phyloP scores from a whole-genome alignment of 2,113 vertebrate species.

The Bubo scandiacus region DNA sequence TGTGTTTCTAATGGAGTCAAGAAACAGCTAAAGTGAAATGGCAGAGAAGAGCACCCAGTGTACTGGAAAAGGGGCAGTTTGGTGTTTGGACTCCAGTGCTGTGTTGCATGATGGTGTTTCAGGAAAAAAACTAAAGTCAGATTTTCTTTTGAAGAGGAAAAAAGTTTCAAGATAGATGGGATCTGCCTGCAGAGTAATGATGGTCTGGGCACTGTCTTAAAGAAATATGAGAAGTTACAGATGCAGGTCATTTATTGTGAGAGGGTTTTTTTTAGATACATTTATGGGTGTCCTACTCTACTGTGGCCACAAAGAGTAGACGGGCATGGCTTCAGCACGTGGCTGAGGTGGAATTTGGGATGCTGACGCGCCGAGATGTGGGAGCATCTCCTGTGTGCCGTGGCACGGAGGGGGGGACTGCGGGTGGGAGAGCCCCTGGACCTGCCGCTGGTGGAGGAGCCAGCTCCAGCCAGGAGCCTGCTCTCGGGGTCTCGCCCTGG shows the following conservation, averaged over 20 bases:
- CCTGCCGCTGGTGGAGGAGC: background rate
- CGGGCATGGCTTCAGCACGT: accelerated
- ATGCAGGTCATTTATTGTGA: background rate
- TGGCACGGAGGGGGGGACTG: no score
- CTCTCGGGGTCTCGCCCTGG: no score
- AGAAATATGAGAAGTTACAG: background rate
- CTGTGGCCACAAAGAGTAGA: no score
- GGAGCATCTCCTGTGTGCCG: background rate
- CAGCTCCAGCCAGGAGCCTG: background rate
- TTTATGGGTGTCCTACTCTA: background rate
- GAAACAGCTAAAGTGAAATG: background rate
- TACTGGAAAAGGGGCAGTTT: background rate
- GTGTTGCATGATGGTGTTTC: background rate
- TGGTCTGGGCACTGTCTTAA: background rate
- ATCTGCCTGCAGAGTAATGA: background rate
- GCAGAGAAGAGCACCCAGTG: background rate
- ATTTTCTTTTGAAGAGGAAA: background rate
- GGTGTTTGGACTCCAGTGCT: background rate
- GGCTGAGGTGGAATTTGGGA: background rate
- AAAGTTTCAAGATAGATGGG: background rate
- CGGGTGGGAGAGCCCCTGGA: background rate
- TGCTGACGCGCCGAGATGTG: accelerated
- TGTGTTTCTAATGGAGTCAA: background rate
- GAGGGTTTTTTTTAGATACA: background rate
- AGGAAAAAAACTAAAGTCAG: background rate